Conservation (phyloP, 2,113 vertebrate genomes). For the Apteryx mantelli region DNA sequence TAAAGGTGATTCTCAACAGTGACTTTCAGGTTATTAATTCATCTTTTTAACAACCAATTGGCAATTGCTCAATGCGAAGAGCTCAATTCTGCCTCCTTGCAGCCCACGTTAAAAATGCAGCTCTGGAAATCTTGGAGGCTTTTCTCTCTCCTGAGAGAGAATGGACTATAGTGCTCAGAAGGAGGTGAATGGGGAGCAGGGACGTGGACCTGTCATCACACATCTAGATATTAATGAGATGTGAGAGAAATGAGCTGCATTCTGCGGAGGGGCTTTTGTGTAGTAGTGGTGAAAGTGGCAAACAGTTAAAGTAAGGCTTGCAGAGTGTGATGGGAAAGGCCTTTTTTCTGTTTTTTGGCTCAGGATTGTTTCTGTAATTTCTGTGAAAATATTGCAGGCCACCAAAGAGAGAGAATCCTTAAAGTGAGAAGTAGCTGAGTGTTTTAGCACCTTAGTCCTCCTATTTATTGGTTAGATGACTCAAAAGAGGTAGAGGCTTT, state of each 20-base stretch:
- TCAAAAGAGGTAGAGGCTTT: neutral
- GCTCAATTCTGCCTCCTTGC: neutral
- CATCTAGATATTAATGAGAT: neutral
- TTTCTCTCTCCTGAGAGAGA: neutral
- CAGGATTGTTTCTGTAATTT: neutral
- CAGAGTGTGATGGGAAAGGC: neutral
- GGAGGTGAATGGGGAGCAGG: neutral
- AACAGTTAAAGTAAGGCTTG: neutral
- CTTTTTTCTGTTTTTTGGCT: neutral
- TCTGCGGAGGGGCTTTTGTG: neutral
- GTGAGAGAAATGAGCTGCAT: neutral
- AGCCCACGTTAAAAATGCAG: neutral
- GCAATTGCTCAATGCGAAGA: neutral
- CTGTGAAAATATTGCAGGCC: neutral
- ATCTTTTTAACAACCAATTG: neutral
- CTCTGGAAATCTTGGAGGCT: neutral
- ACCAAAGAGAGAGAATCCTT: neutral
- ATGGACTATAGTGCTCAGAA: fast-evolving
- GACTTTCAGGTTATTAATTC: neutral
- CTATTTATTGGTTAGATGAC: neutral
- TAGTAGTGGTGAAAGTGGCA: neutral
- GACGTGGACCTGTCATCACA: fast-evolving
- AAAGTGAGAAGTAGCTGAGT: neutral
- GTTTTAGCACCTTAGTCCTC: neutral
- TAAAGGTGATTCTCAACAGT: neutral